Evolutionary conservation across 1,140 invertebrate species (phyloP).

Genomic region (Drepana arcuata): DNA sequence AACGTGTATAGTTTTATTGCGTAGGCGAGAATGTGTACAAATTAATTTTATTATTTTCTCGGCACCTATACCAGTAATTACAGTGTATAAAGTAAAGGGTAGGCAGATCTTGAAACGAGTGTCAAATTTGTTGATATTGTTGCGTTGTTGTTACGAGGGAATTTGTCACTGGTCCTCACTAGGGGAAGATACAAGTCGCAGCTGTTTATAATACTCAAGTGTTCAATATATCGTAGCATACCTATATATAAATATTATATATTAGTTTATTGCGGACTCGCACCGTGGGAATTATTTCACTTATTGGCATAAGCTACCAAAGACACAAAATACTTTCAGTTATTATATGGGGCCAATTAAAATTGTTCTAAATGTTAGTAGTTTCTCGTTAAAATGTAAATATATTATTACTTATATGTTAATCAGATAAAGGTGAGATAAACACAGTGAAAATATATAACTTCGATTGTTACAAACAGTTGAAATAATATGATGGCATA

Average conservation of each 20-base stretch:
- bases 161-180: constrained; percentile 16
- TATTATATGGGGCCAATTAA: constrained; percentile 5
- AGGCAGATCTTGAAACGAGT: constrained; percentile 17
- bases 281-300: no score
- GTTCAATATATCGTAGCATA: constrained; percentile 19
- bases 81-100: constrained; percentile 10
- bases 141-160: constrained; percentile 31
- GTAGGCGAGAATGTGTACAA: constrained; percentile 54
- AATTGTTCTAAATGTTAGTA: neutral
- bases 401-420: neutral
- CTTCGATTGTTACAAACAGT: no score
- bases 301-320: no score
- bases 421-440: no score
- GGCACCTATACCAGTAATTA: constrained; percentile 19
- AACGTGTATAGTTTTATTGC: constrained; percentile 47
- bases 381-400: neutral
- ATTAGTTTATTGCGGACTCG: no score
- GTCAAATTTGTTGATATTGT: constrained; percentile 29
- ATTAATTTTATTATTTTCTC: constrained; percentile 48
- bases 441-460: no score
- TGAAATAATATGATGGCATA: no score
- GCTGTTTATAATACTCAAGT: constrained; percentile 50
- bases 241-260: no score
- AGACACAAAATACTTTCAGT: neutral
- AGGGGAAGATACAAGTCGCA: constrained; percentile 17